Conservation (phyloP, 2,888 invertebrate genomes). For the Busseola fusca region DNA sequence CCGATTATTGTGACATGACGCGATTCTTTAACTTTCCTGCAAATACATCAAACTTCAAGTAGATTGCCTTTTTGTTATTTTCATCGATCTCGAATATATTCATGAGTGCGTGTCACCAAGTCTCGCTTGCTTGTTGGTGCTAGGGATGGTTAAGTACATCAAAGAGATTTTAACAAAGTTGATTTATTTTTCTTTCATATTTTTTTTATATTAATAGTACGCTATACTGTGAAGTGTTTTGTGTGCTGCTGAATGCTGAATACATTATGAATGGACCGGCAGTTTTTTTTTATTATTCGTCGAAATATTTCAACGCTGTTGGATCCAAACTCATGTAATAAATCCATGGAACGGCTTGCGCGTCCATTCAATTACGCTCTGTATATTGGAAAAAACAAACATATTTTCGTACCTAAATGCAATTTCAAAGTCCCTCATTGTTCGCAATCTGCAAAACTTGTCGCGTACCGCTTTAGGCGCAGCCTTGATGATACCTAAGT, state of each 20-base stretch:
- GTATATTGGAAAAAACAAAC: not conserved
- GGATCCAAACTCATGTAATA: not conserved
- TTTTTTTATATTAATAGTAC: not conserved
- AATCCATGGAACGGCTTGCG: not conserved
- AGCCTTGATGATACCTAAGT: constrained; percentile 72
- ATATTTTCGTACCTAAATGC: constrained; percentile 68
- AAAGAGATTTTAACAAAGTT: not conserved
- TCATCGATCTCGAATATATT: no score
- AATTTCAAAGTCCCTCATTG: constrained; percentile 79
- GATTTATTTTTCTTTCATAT: not conserved
- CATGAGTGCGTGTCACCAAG: not conserved
- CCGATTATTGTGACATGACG: constrained; percentile 79
- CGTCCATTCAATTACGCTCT: not conserved
- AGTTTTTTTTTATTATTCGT: no score
- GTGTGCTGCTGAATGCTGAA: no score
- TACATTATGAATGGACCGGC: not conserved
- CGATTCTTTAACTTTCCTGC: constrained; percentile 73
- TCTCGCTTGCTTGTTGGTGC: not conserved
- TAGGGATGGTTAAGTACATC: not conserved
- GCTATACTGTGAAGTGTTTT: no score
- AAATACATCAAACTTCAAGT: constrained; percentile 4
- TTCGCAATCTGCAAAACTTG: constrained; percentile 72
- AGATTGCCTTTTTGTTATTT: not conserved
- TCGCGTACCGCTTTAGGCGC: constrained; percentile 79
- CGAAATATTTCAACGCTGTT: not conserved